A percentile compares a stretch with the other conserved stretches of the same genome.
Evolutionary conservation across 64 coral and sea anemone species (phyloP).

Genomic region (Orbicella faveolata): DNA sequence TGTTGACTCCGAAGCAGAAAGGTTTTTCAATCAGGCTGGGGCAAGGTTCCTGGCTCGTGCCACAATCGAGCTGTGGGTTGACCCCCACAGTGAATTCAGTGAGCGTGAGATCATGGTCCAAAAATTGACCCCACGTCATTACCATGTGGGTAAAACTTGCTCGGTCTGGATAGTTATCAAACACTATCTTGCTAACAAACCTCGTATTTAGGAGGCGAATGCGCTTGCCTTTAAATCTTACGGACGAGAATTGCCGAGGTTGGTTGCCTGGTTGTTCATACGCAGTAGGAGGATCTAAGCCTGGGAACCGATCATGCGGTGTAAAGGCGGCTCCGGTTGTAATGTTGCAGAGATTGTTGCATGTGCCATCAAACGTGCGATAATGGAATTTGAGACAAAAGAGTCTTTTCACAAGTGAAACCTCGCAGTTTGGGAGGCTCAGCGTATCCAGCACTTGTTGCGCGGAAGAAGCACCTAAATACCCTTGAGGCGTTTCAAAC

Average conservation of each 20-base stretch:
- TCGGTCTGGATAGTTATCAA: background rate
- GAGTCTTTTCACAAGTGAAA: background rate
- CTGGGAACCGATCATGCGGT: background rate
- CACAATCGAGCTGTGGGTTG: no score
- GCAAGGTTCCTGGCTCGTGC: no score
- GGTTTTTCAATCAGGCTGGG: no score
- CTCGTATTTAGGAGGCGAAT: background rate
- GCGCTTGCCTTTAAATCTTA: no score
- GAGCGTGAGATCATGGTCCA: constrained; percentile 49
- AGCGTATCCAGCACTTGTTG: background rate
- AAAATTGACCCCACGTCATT: constrained; percentile 59
- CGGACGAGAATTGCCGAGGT: background rate
- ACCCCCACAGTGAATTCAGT: background rate
- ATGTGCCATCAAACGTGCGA: no score
- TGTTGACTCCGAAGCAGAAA: no score
- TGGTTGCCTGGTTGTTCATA: background rate
- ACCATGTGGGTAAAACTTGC: constrained; percentile 28
- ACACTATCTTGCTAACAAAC: background rate
- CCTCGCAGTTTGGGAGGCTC: background rate
- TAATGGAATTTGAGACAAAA: no score
- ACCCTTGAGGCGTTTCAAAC: no score
- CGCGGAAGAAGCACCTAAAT: background rate
- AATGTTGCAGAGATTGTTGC: no score
- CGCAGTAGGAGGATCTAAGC: background rate
- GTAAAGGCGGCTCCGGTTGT: no score